Percentiles rank a stretch among this genome's conserved stretches.
These are phyloP conservation scores for Linepithema humile DNA, from an alignment of 1,140 invertebrate genomes.

Conservation along the genomic window DNA sequence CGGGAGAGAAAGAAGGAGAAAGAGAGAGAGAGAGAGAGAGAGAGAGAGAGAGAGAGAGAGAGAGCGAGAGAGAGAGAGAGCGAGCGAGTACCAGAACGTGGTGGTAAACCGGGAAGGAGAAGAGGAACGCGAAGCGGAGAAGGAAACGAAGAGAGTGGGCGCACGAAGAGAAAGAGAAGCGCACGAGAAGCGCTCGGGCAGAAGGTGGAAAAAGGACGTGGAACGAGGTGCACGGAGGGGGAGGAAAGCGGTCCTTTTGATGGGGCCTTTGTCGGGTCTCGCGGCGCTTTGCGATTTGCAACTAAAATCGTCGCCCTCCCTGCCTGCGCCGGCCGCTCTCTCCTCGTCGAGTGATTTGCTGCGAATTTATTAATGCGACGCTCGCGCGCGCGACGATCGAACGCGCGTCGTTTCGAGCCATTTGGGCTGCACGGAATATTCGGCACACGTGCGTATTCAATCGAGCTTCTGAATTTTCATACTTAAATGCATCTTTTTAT, in stretches of 20 bases:
- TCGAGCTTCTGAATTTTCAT: conserved; percentile 51
- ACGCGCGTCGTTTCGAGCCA: conserved; percentile 19
- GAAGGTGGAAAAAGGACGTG: conserved; percentile 45
- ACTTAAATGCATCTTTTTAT: neutral
- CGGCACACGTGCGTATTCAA: conserved; percentile 47
- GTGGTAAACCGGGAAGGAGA: conserved; percentile 38
- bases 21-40: neutral
- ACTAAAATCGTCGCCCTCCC: conserved; percentile 82
- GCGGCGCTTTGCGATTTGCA: conserved; percentile 84
- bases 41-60: neutral
- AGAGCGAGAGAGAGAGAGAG: conserved; percentile 11
- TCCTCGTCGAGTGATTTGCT: conserved; percentile 78
- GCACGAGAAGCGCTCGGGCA: conserved; percentile 52
- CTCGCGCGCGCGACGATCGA: conserved; percentile 56
- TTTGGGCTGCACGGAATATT: neutral
- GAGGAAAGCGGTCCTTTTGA: conserved; percentile 81
- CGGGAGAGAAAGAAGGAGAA: conserved; percentile 18
- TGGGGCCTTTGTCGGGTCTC: conserved; percentile 83
- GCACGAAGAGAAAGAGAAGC: conserved; percentile 40
- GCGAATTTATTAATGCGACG: conserved; percentile 83
- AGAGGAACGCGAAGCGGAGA: conserved; percentile 25
- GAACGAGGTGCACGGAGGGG: conserved; percentile 45
- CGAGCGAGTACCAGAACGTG: conserved; percentile 3
- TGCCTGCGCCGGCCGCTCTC: conserved; percentile 57
- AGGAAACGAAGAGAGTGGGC: conserved; percentile 45